Evolutionary conservation across 2,888 invertebrate genomes (phyloP), one percentile per base, ranked within the genome.

Genomic region (Catocala sponsa): DNA sequence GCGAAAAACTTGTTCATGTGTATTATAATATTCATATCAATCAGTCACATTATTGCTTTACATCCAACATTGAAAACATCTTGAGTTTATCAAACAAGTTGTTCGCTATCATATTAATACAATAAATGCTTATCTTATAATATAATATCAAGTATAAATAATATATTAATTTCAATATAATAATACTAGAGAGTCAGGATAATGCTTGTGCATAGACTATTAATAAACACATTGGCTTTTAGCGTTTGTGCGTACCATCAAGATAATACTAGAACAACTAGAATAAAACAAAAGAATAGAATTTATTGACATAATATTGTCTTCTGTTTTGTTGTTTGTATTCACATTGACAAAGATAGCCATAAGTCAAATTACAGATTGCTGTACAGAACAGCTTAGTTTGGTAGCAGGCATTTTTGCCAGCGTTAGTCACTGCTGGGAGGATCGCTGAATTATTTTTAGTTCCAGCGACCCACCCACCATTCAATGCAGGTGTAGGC

Each of bases 161-260:
- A 41, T n/a, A 41, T 49, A 56, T 15, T 38, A 43, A 33, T 49
- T 25, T 12, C 35, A 61, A 43, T 38, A 7, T 57, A 50, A 46
- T 51, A 58, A 63, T 63, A 63, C 58, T 55, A 51, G 11, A 42
- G 42, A 54, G 54, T 42, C 54, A 42, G 49, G 42, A 54, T 5
- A 58, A 58, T 55, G 58, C 50, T 58, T 47, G 50, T 51, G 54
- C 57, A 58, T 58, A 33, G 57, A 63, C 9, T 54, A 42, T 48
- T 32, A 52, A 46, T 48, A 52, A 42, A 57, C 46, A 46, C 53
- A 46, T 41, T 7, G 50, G 63, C 63, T 63, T 46, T 46, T 44
- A 58, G 54, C 58, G 41, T 54, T 42, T 62, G 54, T 63, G 54
- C 54, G 15, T 50, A 56, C 13, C 12, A 52, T 41, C 9, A 12